Percentiles rank a stretch among this genome's conserved stretches.
These are phyloP conservation scores for Papilio dardanus DNA, from an alignment of 1,140 invertebrate genomes.

Conservation along the genomic window DNA sequence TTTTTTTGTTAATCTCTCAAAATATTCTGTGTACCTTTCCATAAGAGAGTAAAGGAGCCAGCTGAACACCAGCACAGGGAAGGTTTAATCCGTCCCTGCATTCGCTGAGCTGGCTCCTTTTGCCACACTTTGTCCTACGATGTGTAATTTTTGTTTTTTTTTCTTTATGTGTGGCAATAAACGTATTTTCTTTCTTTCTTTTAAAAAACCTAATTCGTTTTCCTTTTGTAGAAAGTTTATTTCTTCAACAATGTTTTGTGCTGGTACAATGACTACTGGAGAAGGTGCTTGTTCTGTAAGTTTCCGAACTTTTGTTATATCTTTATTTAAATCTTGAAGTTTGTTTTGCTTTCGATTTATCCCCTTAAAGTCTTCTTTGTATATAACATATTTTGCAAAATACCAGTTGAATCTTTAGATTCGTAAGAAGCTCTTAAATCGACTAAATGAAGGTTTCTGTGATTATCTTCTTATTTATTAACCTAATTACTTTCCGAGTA, in stretches of 20 bases:
- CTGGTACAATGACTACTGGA: constrained; percentile 69
- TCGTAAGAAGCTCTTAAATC: neutral
- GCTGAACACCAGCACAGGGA: too few relatives aligned
- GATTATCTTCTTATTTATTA: neutral
- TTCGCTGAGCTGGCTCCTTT: too few relatives aligned
- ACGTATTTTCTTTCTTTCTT: too few relatives aligned
- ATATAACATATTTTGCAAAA: neutral
- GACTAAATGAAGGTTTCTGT: neutral
- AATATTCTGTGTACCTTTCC: too few relatives aligned
- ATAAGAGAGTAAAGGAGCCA: too few relatives aligned
- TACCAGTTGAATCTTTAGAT: neutral
- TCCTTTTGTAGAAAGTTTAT: constrained; percentile 66
- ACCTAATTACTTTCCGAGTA: neutral
- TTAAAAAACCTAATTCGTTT: constrained; percentile 14
- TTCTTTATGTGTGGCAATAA: too few relatives aligned
- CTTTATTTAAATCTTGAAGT: neutral
- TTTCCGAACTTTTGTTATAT: neutral
- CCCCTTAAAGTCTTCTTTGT: neutral
- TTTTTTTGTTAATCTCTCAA: too few relatives aligned
- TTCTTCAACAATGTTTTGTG: constrained; percentile 67
- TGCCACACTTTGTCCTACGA: too few relatives aligned
- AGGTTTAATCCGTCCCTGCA: too few relatives aligned
- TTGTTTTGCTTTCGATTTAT: neutral
- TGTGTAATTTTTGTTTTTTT: neutral
- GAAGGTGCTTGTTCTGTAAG: constrained; percentile 64